Evolutionary conservation across 2,888 invertebrate species (phyloP), one percentile per base, ranked within the genome.

Genomic region (Stenodema calcarata): DNA sequence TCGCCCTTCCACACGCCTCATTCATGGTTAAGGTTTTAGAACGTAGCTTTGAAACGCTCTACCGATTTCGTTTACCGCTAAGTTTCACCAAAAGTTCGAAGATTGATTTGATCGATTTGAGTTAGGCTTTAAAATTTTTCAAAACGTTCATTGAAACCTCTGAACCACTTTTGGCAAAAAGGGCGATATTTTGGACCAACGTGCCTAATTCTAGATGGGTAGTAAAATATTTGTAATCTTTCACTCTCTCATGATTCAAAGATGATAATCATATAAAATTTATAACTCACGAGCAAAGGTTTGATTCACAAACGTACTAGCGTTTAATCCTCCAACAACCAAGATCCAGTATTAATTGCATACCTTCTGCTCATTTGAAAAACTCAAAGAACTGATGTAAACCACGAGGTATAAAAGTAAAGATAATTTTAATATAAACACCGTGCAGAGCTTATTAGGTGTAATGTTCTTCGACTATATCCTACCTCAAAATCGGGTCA

Each of bases 1-100:
- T 80, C 86, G 76, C 80, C 86, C 79, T 80, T 86, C 69, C 78
- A 78, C n/a, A 42, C 86, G 76, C 86, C 86, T 86, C 78, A 86
- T 76, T 86, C 86, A 62, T 86, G 86, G 86, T 42, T 86, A 62
- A 86, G 86, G 86, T 86, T 86, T 54, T 86, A 78, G 50, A 42
- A 47, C 76, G 84, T 75, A 82, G 82, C 62, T 82, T 35, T 69
- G n/a, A 84, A 84, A 84, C 84, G 73, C 84, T 70, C 84, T 84
- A 84, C 84, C 84, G 84, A 84, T 84, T 73, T 84, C 84, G 84
- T 84, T 84, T 84, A 28, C 23, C 73, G 70, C 70, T 41, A 28
- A 69, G 62, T 62, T 62, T 82, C 54, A 80, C 82, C 82, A 42
- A 44, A 16, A 27, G 80, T 80, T 73, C 41, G 73, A 73, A 14